Base-by-base conservation (phyloP, 2,797 vertebrate species). In the Macropodus opercularis region DNA sequence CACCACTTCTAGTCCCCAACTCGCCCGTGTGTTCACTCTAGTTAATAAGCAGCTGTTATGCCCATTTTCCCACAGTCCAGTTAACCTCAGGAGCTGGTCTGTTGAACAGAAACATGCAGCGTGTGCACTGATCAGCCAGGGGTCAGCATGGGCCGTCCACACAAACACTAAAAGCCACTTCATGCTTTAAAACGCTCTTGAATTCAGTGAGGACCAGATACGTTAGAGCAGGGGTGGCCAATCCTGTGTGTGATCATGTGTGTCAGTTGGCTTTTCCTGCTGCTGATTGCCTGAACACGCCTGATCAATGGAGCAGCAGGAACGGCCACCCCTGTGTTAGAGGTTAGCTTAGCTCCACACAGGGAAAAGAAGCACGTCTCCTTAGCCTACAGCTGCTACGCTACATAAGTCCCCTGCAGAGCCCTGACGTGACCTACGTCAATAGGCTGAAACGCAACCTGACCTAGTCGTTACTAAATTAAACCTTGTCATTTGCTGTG, bases 21-120 rank as follows among this genome's bases (percentile, higher is more conserved):
- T 35, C 17, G 26, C 44, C 27, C 43, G 22, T 63, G 38, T 26
- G 19, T 53, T 23, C 31, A 34, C 18, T 24, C 12, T 38, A 22
- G 39, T 29, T 56, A 41, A 42, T 69, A 56, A 24, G 17, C 18
- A 27, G 40, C 42, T 48, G 63, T 67, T 27, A 43, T 54, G 31
- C 22, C 56, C 13, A 27, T 54, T 59, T 31, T 49, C 36, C 23
- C 27, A 55, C 42, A 49, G 8, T 59, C 12, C 31, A 22, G 34
- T 43, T 69, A 56, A 67, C 57, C 57, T 54, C 42, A 29, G 5
- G 13, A 55, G 49, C 23, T 57, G n/a, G 43, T 50, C 19, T 49
- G 41, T 60, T 12, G 60, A 68, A 39, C 4, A 23, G 22, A 34
- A 34, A 34, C 24, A 4, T 54, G 29, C 26, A 24, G 21, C 32